Percentiles rank a stretch among this genome's conserved stretches.
phyloP scores from a whole-genome alignment of 2,888 invertebrate species.

The Lepidocyrtoides sp. region DNA sequence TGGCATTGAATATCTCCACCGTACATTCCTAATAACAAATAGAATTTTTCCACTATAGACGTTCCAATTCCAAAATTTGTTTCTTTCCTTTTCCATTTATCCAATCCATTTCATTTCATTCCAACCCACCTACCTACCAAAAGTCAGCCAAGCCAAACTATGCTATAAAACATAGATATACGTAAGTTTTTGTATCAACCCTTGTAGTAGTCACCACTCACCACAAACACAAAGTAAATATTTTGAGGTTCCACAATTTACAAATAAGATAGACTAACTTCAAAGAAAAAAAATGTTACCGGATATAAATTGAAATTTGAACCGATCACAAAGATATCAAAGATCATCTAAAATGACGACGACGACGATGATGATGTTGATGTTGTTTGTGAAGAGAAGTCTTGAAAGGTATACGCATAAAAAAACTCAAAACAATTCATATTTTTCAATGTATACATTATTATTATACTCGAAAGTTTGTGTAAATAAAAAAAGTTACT shows the following conservation, averaged over 20 bases:
- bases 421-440: conserved; percentile 50
- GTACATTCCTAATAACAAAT: neutral
- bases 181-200: neutral
- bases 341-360: conserved; percentile 58
- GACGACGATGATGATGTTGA: conserved; percentile 27
- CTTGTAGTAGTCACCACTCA: neutral
- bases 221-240: conserved; percentile 55
- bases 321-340: conserved; percentile 76
- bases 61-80: conserved; percentile 10
- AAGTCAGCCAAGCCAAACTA: neutral
- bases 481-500: conserved; percentile 40
- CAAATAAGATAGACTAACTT: conserved; percentile 67
- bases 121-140: no score
- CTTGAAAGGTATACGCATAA: conserved; percentile 59
- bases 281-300: conserved; percentile 69
- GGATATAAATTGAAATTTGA: conserved; percentile 78
- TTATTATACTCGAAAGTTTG: conserved; percentile 4
- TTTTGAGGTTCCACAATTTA: conserved; percentile 64
- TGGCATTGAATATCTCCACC: neutral
- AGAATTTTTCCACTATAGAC: neutral
- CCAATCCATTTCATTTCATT: conserved; percentile 16
- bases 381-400: neutral
- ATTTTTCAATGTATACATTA: conserved; percentile 29
- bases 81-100: conserved; percentile 31
- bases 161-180: neutral